Percentiles rank a stretch among this genome's conserved stretches.
Evolutionary conservation across 2,113 vertebrate genomes (phyloP).

Genomic region (Notarius quadriscutis): DNA sequence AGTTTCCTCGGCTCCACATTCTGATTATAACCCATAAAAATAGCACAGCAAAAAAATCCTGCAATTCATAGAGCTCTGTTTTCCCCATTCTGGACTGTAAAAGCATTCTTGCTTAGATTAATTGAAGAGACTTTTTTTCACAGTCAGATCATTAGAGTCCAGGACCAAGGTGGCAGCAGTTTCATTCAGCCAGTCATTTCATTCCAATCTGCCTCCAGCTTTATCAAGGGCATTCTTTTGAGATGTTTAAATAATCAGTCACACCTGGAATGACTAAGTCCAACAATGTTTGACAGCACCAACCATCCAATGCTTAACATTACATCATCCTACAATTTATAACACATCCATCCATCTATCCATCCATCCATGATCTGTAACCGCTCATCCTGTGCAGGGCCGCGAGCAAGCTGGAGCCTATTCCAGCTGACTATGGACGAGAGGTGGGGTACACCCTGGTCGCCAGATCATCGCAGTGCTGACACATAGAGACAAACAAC

Average conservation of each 20-base stretch:
- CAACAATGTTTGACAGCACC: neutral
- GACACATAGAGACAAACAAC: too few relatives aligned
- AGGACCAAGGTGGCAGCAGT: neutral
- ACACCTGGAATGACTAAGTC: constrained; percentile 14
- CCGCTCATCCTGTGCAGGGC: too few relatives aligned
- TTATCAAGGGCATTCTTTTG: constrained; percentile 24
- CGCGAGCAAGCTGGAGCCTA: too few relatives aligned
- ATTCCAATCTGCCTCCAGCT: constrained; percentile 8
- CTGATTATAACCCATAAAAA: constrained; percentile 4
- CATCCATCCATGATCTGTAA: too few relatives aligned
- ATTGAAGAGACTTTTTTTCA: constrained; percentile 19
- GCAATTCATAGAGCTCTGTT: constrained; percentile 15
- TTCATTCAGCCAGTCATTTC: constrained; percentile 5
- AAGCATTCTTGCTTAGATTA: neutral
- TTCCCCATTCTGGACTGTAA: neutral
- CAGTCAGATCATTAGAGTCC: constrained; percentile 2
- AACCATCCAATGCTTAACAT: neutral
- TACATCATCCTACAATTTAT: constrained; percentile 5
- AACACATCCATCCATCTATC: too few relatives aligned
- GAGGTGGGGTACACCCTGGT: too few relatives aligned
- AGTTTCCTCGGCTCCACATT: neutral
- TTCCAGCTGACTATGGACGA: too few relatives aligned
- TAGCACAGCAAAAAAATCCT: constrained; percentile 9
- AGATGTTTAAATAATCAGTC: neutral
- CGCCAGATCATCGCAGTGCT: too few relatives aligned